Evolutionary conservation across 2,888 invertebrate genomes (phyloP), one percentile per base, ranked within the genome.

Genomic region (Pseudeuparius sepicola): DNA sequence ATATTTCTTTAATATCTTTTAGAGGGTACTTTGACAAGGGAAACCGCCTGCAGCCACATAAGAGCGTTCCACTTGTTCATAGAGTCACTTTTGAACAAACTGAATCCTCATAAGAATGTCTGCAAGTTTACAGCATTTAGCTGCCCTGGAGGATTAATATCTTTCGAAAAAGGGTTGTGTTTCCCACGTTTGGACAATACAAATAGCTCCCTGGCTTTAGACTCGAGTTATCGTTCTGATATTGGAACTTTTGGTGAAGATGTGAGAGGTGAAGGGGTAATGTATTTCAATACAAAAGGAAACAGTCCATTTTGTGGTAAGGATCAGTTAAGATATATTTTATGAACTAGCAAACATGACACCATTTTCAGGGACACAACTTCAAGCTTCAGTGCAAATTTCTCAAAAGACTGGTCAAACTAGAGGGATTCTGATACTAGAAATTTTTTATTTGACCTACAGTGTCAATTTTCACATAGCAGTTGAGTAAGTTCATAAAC

Each of bases 31-130:
- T 36, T 56, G 4, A 48, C 50, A 2, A 59, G 60, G 27, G 63
- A 66, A 23, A 61, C 68, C 20, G 71, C 70, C 3, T 74, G 74
- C 49, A 73, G 73, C 43, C 74, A 74, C 51, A 51, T 69, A 7
- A 56, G 73, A 45, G 70, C 72, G 2, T 70, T 68, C 60, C 56
- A 62, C 28, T 52, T 71, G 2, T 74, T 69, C 50, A 49, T 66
- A 20, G 73, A 72, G 46, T 67, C 66, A 33, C 41, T 73, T 14
- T 46, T 53, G 15, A 59, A 57, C 40, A 61, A 61, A 54, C 44
- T 47, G 5, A 33, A 42, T 10, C 15, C 13, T 12, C n/a, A 13
- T 0, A 40, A 41, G 36, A 23, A 48, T 41, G 26, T 43, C 34
- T 32, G 37, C 14, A 39, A 32, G 45, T 73, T 73, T 46, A 56